Evolutionary conservation across 2,888 invertebrate species (phyloP).

Genomic region (Hypselothyrea guttata): DNA sequence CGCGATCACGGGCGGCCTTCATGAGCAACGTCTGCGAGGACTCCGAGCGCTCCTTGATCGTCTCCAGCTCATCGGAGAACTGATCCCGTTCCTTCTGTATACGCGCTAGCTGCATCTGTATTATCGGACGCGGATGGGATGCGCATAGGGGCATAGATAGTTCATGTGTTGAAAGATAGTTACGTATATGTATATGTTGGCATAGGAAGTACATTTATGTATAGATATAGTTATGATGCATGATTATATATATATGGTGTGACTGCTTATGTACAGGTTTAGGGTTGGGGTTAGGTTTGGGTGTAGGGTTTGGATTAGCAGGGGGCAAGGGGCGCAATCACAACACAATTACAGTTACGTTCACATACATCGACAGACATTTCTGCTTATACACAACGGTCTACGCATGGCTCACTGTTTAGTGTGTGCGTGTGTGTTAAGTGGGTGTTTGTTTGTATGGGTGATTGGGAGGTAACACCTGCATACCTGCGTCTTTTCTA

Average conservation of each 20-base stretch:
- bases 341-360: slow-evolving; percentile 51
- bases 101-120: slow-evolving; percentile 89
- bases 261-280: slow-evolving; percentile 39
- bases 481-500: slow-evolving; percentile 92
- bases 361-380: slow-evolving; percentile 56
- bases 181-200: slow-evolving; percentile 24
- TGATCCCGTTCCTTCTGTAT: slow-evolving; percentile 94
- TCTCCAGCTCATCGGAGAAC: slow-evolving; percentile 90
- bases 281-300: not conserved
- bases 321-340: slow-evolving; percentile 22
- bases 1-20: slow-evolving; percentile 92
- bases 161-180: not conserved
- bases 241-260: slow-evolving; percentile 6
- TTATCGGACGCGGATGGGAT: not conserved
- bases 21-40: slow-evolving; percentile 91
- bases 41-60: slow-evolving; percentile 91
- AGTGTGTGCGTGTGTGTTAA: slow-evolving; percentile 12
- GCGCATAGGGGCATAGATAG: too few species aligned
- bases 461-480: slow-evolving; percentile 18
- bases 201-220: slow-evolving; percentile 55
- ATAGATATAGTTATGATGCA: slow-evolving; percentile 31
- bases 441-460: slow-evolving; percentile 4
- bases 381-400: slow-evolving; percentile 23
- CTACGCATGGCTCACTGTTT: slow-evolving; percentile 29
- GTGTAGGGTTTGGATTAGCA: slow-evolving; percentile 1